phyloP scores from a whole-genome alignment of 2,888 invertebrate genomes.

The Apoda limacodes region DNA sequence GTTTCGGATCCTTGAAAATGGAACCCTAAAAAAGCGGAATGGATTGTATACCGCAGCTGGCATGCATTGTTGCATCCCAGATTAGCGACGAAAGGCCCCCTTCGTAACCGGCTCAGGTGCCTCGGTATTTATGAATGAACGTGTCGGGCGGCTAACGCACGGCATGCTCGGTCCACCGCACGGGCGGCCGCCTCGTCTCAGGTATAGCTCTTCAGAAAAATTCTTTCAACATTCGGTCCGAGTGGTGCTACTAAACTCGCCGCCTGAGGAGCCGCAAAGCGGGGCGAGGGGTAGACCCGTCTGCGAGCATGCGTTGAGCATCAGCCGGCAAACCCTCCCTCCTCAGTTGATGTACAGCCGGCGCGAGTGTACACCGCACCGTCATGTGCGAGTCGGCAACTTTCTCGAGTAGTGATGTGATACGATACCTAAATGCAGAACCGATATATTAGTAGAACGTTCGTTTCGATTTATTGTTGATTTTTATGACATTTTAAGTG shows the following conservation, averaged over 20 bases:
- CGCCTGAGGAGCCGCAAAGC: constrained; percentile 62
- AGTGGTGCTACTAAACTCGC: constrained; percentile 55
- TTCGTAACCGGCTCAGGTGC: constrained; percentile 36
- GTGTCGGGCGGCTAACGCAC: constrained; percentile 46
- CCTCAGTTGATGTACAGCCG: constrained; percentile 59
- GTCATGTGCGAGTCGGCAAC: constrained; percentile 73
- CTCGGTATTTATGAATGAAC: constrained; percentile 71
- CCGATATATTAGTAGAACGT: constrained; percentile 31
- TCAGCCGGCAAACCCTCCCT: constrained; percentile 51
- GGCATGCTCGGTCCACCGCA: constrained; percentile 49
- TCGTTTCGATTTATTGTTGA: constrained; percentile 17
- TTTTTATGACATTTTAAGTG: constrained; percentile 28
- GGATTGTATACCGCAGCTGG: constrained; percentile 1
- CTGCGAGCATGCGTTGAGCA: constrained; percentile 61
- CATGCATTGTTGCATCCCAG: constrained; percentile 26
- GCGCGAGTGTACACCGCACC: constrained; percentile 60
- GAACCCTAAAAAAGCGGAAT: too few species aligned
- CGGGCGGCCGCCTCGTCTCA: too few species aligned
- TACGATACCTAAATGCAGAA: constrained; percentile 51
- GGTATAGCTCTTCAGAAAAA: constrained; percentile 66
- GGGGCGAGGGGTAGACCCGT: constrained; percentile 58
- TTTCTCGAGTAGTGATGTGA: constrained; percentile 69
- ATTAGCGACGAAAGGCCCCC: constrained; percentile 31
- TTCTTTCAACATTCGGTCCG: constrained; percentile 61
- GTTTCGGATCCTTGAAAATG: constrained; percentile 35